Percentiles rank a stretch among this genome's conserved stretches.
These are phyloP conservation scores for Carassius carassius DNA, from an alignment of 2,113 vertebrate genomes.

Conservation along the genomic window DNA sequence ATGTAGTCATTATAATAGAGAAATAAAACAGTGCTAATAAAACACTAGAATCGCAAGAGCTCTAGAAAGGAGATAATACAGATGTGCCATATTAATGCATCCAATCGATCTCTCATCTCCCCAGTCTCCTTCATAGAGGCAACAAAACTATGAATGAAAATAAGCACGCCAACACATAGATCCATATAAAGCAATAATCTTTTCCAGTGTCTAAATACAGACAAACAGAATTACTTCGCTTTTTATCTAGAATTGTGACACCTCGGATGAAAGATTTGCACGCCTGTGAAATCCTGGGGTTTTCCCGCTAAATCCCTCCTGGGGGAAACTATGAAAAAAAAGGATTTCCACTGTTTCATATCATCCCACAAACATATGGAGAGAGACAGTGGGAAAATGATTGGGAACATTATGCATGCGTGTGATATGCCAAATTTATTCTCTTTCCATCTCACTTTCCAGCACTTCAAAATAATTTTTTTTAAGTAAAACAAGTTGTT, in stretches of 20 bases:
- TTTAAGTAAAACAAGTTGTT: not conserved
- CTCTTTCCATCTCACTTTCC: not conserved
- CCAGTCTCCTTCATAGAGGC: not conserved
- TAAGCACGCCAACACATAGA: not conserved
- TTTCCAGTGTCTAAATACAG: not conserved
- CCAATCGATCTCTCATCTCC: not conserved
- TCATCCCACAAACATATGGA: constrained; percentile 30
- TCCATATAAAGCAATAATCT: not conserved
- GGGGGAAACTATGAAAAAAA: constrained; percentile 35
- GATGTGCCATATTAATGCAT: not conserved
- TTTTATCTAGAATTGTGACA: not conserved
- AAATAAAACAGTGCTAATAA: not conserved
- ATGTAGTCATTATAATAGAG: not conserved
- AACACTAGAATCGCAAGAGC: not conserved
- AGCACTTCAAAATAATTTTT: not conserved
- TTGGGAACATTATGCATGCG: not conserved
- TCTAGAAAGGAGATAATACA: not conserved
- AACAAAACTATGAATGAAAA: not conserved
- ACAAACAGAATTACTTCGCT: not conserved
- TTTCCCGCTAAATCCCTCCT: constrained; percentile 46
- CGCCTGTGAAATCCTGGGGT: constrained; percentile 34
- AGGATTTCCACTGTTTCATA: constrained; percentile 33
- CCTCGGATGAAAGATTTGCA: constrained; percentile 40
- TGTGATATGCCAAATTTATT: not conserved
- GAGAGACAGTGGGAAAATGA: constrained; percentile 1